Evolutionary conservation across 2,113 vertebrate genomes (phyloP).

Genomic region (Astur gentilis): DNA sequence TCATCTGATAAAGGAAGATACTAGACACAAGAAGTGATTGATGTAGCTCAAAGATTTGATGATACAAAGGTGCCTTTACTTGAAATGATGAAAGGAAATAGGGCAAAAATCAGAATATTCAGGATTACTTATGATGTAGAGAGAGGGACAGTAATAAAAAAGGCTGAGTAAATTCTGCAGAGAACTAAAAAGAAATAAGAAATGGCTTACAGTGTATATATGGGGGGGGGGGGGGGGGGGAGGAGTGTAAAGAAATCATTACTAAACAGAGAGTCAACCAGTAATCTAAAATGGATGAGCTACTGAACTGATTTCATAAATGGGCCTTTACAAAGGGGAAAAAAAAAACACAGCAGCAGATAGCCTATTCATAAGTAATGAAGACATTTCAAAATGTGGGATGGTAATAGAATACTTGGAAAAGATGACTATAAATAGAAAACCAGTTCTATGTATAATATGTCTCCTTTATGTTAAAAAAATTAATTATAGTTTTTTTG

Average conservation of each 20-base stretch:
- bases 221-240: too few relatives aligned
- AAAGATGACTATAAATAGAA: background rate
- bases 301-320: slow-evolving; percentile 46
- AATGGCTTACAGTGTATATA: background rate
- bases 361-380: slow-evolving; percentile 30
- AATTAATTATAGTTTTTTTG: background rate
- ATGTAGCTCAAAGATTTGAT: slow-evolving; percentile 35
- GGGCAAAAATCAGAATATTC: slow-evolving; percentile 30
- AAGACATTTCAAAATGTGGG: background rate
- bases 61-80: slow-evolving; percentile 13
- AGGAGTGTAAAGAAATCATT: background rate
- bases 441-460: background rate
- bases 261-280: background rate
- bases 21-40: slow-evolving; percentile 17
- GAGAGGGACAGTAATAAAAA: slow-evolving; percentile 16
- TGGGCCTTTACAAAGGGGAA: slow-evolving; percentile 10
- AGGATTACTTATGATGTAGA: background rate
- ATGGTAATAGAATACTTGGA: slow-evolving; percentile 4
- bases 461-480: background rate
- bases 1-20: slow-evolving; percentile 18
- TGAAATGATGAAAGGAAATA: slow-evolving; percentile 39
- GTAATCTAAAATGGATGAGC: slow-evolving; percentile 43
- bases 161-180: background rate
- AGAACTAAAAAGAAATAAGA: background rate
- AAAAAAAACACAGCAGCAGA: slow-evolving; percentile 7